Evolutionary conservation across 2,888 invertebrate species (phyloP).

Genomic region (Choristoneura rosaceana): DNA sequence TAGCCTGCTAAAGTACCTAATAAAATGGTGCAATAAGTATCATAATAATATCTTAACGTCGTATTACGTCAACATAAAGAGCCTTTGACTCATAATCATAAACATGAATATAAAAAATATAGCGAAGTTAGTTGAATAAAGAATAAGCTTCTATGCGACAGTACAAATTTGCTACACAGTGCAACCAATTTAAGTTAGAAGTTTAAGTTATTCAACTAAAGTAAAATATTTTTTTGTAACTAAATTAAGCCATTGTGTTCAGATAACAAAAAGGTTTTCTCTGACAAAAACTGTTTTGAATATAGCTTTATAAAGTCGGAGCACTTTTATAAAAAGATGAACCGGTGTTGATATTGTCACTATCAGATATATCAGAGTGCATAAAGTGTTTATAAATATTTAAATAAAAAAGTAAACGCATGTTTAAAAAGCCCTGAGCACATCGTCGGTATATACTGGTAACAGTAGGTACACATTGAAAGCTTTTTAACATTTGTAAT

Average conservation of each 20-base stretch:
- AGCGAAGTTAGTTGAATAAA: neutral
- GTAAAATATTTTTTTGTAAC: neutral
- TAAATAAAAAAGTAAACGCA: neutral
- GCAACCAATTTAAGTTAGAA: neutral
- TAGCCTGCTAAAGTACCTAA: too few species aligned
- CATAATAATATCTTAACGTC: too few species aligned
- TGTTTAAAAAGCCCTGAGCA: neutral
- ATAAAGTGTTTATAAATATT: neutral
- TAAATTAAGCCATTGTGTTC: constrained; percentile 8
- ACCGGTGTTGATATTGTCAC: neutral
- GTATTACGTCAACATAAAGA: too few species aligned
- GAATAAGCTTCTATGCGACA: neutral
- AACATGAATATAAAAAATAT: neutral
- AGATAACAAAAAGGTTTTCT: constrained; percentile 3
- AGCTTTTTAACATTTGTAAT: neutral
- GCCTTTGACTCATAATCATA: too few species aligned
- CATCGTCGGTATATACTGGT: neutral
- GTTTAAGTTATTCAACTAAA: neutral
- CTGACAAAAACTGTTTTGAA: neutral
- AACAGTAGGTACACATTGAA: neutral
- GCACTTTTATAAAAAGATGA: constrained; percentile 5
- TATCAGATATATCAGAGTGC: constrained; percentile 5
- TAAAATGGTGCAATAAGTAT: too few species aligned
- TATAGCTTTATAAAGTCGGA: constrained; percentile 1
- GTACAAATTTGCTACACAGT: neutral